These are phyloP conservation scores for Ophiothrix spiculata DNA, from an alignment of 35 echinoderm and acorn worm genomes.

Conservation along the genomic window DNA sequence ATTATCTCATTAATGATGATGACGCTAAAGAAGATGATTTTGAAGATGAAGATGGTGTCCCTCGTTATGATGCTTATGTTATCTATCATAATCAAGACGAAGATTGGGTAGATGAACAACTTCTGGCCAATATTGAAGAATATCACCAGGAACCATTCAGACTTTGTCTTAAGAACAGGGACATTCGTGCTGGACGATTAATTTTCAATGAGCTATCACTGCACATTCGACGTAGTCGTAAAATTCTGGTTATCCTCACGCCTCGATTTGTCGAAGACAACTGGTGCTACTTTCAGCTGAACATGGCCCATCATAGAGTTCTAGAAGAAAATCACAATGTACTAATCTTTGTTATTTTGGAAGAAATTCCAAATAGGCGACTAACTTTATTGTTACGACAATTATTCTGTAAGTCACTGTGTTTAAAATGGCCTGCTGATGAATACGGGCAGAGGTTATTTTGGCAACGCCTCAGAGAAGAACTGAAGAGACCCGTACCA, in stretches of 20 bases:
- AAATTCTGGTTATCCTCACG: not conserved
- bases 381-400: not conserved
- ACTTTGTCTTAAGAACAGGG: not conserved
- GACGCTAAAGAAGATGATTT: not conserved
- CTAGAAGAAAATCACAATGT: not conserved
- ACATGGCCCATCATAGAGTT: not conserved
- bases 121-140: not conserved
- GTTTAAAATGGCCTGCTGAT: not conserved
- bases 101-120: not conserved
- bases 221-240: not conserved
- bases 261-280: not conserved
- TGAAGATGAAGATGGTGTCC: not conserved
- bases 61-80: not conserved
- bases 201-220: not conserved
- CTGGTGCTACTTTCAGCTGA: not conserved
- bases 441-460: not conserved
- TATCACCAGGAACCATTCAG: not conserved
- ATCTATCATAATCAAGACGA: not conserved
- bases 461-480: not conserved
- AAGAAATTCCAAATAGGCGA: not conserved
- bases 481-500: not conserved
- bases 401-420: not conserved
- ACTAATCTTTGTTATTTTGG: not conserved
- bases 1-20: not conserved
- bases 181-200: not conserved